Conservation (phyloP, 1,140 invertebrate species). For the Vanessa atalanta region DNA sequence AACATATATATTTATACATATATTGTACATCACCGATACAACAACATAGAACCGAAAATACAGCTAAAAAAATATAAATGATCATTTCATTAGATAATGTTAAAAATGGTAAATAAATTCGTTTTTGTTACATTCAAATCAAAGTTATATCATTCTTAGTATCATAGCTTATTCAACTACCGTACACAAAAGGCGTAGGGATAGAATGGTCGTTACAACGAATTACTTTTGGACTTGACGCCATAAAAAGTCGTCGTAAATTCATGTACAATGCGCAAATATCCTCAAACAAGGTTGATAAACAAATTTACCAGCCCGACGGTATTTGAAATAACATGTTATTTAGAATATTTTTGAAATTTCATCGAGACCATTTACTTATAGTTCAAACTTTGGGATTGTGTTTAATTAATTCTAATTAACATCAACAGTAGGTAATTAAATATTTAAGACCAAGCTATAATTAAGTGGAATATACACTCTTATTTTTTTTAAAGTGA, state of each 20-base stretch:
- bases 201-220: slow-evolving; percentile 37
- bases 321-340: background rate
- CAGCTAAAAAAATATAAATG: too few species aligned
- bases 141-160: background rate
- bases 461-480: too few species aligned
- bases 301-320: slow-evolving; percentile 19
- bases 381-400: too few species aligned
- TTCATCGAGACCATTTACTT: too few species aligned
- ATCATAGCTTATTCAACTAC: background rate
- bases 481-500: background rate
- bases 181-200: slow-evolving; percentile 34
- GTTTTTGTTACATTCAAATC: background rate
- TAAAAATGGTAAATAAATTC: background rate
- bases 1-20: too few species aligned
- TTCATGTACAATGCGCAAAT: slow-evolving; percentile 19
- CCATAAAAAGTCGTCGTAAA: slow-evolving; percentile 47
- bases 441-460: too few species aligned
- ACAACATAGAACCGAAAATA: too few species aligned
- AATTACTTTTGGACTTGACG: slow-evolving; percentile 40
- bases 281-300: slow-evolving; percentile 16
- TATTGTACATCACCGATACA: too few species aligned
- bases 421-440: too few species aligned
- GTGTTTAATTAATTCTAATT: too few species aligned
- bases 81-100: background rate
- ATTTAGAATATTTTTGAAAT: too few species aligned